phyloP scores from a whole-genome alignment of 2,888 invertebrate species.

The Mellilla xanthometata region DNA sequence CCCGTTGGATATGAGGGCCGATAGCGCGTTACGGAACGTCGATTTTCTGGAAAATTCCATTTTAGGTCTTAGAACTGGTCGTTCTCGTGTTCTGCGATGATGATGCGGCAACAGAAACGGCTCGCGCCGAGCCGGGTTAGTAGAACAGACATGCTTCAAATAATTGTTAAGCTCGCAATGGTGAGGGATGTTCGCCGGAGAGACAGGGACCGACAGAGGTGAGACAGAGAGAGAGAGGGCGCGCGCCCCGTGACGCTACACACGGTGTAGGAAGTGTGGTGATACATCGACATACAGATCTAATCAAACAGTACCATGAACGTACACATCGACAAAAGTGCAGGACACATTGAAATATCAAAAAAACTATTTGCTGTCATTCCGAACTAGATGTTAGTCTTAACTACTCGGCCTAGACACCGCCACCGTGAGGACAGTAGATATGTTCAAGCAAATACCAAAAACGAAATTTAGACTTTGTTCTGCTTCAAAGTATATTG shows the following conservation, averaged over 20 bases:
- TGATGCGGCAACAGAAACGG: constrained; percentile 77
- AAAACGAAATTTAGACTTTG: constrained; percentile 83
- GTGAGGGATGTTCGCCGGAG: constrained; percentile 76
- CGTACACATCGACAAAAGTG: constrained; percentile 74
- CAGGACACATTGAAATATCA: constrained; percentile 67
- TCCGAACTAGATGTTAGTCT: constrained; percentile 70
- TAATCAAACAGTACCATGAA: constrained; percentile 71
- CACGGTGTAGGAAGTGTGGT: constrained; percentile 72
- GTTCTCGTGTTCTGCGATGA: constrained; percentile 62
- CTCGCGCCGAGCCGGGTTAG: constrained; percentile 78
- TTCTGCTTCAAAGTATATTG: constrained; percentile 69
- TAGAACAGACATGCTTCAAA: constrained; percentile 79
- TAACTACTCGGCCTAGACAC: constrained; percentile 77
- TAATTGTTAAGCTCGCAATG: constrained; percentile 80
- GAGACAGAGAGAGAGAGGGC: constrained; percentile 52
- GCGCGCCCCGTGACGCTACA: constrained; percentile 51
- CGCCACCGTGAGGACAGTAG: constrained; percentile 75
- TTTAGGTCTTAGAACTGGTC: constrained; percentile 72
- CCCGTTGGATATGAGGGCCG: constrained; percentile 82
- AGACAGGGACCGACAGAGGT: constrained; percentile 65
- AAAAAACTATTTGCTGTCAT: constrained; percentile 66
- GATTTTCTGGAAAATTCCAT: constrained; percentile 83
- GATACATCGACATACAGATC: constrained; percentile 78
- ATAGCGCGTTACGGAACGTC: constrained; percentile 83
- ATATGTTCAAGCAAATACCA: constrained; percentile 76